Evolutionary conservation across 2,888 invertebrate species (phyloP), one percentile per base, ranked within the genome.

Genomic region (Odontomyia ornata): DNA sequence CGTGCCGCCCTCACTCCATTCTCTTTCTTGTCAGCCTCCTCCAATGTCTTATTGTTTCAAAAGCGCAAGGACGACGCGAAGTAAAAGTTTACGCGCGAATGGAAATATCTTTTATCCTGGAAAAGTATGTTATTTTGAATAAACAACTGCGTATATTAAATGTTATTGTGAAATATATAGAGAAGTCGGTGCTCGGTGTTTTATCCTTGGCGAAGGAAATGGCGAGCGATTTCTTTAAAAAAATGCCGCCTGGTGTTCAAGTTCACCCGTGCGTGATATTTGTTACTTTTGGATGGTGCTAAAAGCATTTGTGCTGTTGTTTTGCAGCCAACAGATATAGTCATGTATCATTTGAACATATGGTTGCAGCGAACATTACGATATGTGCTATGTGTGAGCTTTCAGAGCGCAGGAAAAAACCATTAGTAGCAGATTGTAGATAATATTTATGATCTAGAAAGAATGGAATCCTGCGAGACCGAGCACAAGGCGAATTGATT

Each of bases 391-490:
- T 13, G 52, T 18, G 52, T 52, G 60, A 23, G 25, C 36, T 36
- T 36, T 3, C 9, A 5, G 36, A 36, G 36, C 36, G 23, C 25
- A 60, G 21, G n/a, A 60, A 5, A 18, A 23, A n/a, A 30, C 64
- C 64, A 64, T 64, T 64, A 64, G 64, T 64, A 64, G 25, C 64
- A 64, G 28, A 64, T 28, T 64, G 64, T 30, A 30, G 64, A 64
- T 64, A 2, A 60, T 64, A 64, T 64, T 64, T 64, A 64, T 64
- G 15, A 64, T 64, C 28, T 30, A 28, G 25, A 60, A 60, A 23
- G 21, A 60, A 60, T 60, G 25, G 60, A 60, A 11, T 4, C 23
- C 18, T 60, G 4, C 5, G 15, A 60, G 2, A 1, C 0, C 52
- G 52, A 52, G 13, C 15, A 18, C 7, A 13, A 18, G 13, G 15